Evolutionary conservation across 2,113 vertebrate genomes (phyloP).

Genomic region (Myanophis thanlyinensis): DNA sequence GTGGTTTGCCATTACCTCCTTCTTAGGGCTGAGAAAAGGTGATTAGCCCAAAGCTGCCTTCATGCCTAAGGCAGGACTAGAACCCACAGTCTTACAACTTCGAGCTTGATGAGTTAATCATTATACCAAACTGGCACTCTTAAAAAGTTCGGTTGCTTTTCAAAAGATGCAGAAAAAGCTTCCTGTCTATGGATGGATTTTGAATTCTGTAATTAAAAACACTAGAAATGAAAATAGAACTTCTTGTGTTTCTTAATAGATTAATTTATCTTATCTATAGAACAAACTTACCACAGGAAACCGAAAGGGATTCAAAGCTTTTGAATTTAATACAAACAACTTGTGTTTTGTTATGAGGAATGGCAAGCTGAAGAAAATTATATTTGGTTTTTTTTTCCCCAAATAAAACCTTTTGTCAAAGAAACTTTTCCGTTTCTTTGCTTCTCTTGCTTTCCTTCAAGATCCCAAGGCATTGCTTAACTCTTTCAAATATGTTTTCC

Average conservation of each 20-base stretch:
- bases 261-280: not conserved
- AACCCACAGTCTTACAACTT: not conserved
- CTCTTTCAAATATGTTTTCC: conserved; percentile 10
- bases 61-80: not conserved
- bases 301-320: not conserved
- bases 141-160: not conserved
- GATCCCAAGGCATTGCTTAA: conserved; percentile 7
- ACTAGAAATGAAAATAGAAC: not conserved
- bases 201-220: not conserved
- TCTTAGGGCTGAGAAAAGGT: not conserved
- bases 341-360: conserved; percentile 15
- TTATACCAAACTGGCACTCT: not conserved
- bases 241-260: not conserved
- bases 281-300: not conserved
- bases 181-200: not conserved
- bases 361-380: conserved; percentile 26
- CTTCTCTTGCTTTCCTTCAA: conserved; percentile 6
- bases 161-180: not conserved
- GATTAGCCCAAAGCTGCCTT: not conserved
- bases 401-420: not conserved
- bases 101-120: not conserved
- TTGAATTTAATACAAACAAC: conserved; percentile 16
- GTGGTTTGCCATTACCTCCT: not conserved
- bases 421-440: conserved; percentile 11
- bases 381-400: not conserved